Percentiles rank a stretch among this genome's conserved stretches.
Conservation (phyloP, 2,797 vertebrate genomes). For the Enteromius treurensis region DNA sequence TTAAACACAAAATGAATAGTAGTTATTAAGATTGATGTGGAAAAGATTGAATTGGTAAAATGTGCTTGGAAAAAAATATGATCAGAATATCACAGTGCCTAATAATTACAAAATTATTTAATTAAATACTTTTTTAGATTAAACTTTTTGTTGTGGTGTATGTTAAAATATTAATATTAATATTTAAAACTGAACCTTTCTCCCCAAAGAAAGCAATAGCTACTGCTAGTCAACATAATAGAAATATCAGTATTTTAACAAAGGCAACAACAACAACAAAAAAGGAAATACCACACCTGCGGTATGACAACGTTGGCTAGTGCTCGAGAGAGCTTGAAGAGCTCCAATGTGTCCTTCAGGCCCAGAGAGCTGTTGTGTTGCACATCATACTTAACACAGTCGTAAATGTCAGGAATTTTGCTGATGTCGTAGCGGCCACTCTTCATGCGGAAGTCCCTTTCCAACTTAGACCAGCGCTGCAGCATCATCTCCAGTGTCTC, state of each 20-base stretch:
- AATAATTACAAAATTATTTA: no score
- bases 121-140: neutral
- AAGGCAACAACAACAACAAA: neutral
- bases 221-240: neutral
- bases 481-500: constrained; percentile 97
- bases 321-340: constrained; percentile 91
- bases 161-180: neutral
- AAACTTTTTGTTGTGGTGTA: neutral
- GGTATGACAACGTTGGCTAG: constrained; percentile 95
- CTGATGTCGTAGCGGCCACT: constrained; percentile 97
- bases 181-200: no score
- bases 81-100: no score
- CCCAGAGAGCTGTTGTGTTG: constrained; percentile 91
- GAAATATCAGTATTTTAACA: neutral
- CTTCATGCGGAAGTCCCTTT: constrained; percentile 95
- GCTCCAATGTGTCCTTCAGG: constrained; percentile 90
- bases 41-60: neutral
- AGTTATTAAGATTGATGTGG: neutral
- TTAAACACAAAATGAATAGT: neutral
- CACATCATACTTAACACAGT: constrained; percentile 97
- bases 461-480: constrained; percentile 96
- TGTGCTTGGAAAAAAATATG: neutral
- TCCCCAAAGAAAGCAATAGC: neutral
- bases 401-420: constrained; percentile 98
- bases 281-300: constrained; percentile 79